Evolutionary conservation across 2,888 invertebrate genomes (phyloP).

Genomic region (Pherbina coryleti): DNA sequence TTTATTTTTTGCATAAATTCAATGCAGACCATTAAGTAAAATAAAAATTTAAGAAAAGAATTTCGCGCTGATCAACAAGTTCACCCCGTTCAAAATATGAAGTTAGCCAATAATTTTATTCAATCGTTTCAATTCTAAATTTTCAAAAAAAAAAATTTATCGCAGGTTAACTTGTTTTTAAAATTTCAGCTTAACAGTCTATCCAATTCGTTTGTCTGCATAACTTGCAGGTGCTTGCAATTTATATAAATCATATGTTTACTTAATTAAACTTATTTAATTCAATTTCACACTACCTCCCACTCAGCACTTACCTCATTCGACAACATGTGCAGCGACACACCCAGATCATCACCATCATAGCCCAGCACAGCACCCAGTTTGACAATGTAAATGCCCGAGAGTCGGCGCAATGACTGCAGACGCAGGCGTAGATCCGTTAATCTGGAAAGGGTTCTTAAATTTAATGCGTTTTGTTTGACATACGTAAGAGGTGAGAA

Average conservation of each 20-base stretch:
- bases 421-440: constrained; percentile 84
- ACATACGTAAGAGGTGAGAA: constrained; percentile 48
- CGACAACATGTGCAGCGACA: constrained; percentile 71
- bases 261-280: background rate
- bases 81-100: too few relatives aligned
- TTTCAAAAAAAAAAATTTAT: too few relatives aligned
- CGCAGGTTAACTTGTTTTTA: too few relatives aligned
- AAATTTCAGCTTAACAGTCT: too few relatives aligned
- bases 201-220: background rate
- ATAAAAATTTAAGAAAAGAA: background rate
- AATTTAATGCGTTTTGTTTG: constrained; percentile 55
- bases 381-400: constrained; percentile 85
- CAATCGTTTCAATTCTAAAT: too few relatives aligned
- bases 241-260: constrained; percentile 1
- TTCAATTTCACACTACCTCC: background rate
- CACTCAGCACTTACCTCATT: constrained; percentile 72
- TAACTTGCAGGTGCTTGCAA: constrained; percentile 24
- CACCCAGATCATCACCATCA: constrained; percentile 75
- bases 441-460: constrained; percentile 73
- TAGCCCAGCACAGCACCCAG: constrained; percentile 82
- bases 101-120: too few relatives aligned
- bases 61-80: background rate
- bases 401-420: constrained; percentile 85
- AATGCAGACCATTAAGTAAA: background rate
- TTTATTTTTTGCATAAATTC: too few relatives aligned